Evolutionary conservation across 2,888 invertebrate genomes (phyloP).

Genomic region (Platynereis dumerilii): DNA sequence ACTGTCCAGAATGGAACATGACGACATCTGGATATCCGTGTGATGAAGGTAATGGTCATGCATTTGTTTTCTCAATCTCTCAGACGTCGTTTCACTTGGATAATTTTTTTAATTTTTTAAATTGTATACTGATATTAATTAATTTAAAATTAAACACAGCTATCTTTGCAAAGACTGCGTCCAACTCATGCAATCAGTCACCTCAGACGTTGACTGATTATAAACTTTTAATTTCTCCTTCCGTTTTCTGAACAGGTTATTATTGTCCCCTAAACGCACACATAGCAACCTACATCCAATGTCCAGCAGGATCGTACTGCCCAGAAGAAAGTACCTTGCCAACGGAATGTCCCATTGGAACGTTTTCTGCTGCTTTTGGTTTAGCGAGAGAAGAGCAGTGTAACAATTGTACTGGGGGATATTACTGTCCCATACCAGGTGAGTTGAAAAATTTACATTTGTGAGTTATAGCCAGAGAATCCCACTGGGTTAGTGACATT

Average conservation of each 20-base stretch:
- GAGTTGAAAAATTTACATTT: slow-evolving; percentile 10
- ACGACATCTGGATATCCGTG: slow-evolving; percentile 48
- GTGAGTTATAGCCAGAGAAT: too few species aligned
- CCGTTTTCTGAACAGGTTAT: too few species aligned
- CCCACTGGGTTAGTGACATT: too few species aligned
- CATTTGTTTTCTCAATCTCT: too few species aligned
- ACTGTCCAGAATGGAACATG: slow-evolving; percentile 54
- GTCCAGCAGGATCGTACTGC: slow-evolving; percentile 56
- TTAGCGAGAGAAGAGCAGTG: slow-evolving; percentile 46
- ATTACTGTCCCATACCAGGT: slow-evolving; percentile 55
- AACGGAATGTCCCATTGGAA: slow-evolving; percentile 49
- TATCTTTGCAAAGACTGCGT: too few species aligned
- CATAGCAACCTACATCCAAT: slow-evolving; percentile 44
- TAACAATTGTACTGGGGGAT: slow-evolving; percentile 53
- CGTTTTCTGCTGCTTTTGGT: slow-evolving; percentile 51
- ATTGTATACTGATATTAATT: too few species aligned
- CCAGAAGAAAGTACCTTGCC: slow-evolving; percentile 45
- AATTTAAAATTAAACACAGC: too few species aligned
- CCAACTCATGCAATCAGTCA: too few species aligned
- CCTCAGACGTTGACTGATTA: too few species aligned
- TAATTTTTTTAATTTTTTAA: too few species aligned
- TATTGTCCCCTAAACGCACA: slow-evolving; percentile 54
- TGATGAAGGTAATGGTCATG: slow-evolving; percentile 50
- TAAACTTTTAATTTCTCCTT: too few species aligned
- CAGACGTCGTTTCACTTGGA: too few species aligned